These are phyloP conservation scores for Troides oblongomaculatus DNA, from an alignment of 2,888 invertebrate species.

Conservation along the genomic window DNA sequence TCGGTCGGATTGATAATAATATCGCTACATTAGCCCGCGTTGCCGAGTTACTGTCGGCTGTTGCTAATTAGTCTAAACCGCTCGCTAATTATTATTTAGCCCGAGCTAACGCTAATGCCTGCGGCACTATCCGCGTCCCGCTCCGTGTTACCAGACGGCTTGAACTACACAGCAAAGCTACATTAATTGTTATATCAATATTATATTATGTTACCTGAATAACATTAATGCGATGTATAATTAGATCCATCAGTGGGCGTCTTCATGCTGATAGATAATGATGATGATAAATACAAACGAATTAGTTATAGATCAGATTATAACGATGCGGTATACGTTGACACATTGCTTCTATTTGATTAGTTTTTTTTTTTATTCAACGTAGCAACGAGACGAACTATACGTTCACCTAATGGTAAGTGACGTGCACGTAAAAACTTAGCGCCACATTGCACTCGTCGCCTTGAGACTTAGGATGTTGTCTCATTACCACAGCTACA, in stretches of 20 bases:
- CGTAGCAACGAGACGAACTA: no score
- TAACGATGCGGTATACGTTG: no score
- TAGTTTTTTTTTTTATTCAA: no score
- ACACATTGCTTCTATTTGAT: no score
- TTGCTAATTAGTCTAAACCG: constrained; percentile 33
- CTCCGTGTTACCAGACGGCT: background rate
- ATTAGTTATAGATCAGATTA: no score
- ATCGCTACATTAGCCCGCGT: constrained; percentile 30
- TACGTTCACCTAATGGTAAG: no score
- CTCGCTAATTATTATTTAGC: constrained; percentile 38
- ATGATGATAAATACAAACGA: background rate
- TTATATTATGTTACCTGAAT: background rate
- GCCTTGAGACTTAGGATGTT: no score
- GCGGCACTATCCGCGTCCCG: constrained; percentile 16
- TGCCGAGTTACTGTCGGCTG: constrained; percentile 34
- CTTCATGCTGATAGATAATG: background rate
- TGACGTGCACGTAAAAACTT: no score
- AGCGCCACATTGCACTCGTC: no score
- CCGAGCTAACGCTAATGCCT: constrained; percentile 29
- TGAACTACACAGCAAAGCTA: background rate
- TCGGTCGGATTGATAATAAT: constrained; percentile 26
- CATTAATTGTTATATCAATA: background rate
- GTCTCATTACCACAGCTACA: no score
- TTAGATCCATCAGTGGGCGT: background rate
- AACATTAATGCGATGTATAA: background rate